Conservation (phyloP, 2,113 vertebrate genomes). For the Percina caprodes region DNA sequence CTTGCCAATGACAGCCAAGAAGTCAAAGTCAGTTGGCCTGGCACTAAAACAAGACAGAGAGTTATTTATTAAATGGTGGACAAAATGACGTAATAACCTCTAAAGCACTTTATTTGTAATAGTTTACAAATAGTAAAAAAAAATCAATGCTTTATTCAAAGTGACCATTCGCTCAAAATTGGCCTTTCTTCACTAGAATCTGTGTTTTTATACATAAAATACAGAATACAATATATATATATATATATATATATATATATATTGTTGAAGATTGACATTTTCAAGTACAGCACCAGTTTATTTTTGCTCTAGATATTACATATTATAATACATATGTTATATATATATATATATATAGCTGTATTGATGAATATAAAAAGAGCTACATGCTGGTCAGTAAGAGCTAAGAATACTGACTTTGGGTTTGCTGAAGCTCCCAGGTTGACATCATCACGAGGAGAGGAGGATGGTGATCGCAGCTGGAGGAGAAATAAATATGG, state of each 20-base stretch:
- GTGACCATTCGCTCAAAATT: neutral
- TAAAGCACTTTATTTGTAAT: slow-evolving; percentile 4
- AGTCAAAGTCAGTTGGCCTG: slow-evolving; percentile 85
- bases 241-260: neutral
- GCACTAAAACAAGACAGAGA: slow-evolving; percentile 73
- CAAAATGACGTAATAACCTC: neutral
- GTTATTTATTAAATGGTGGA: slow-evolving; percentile 23
- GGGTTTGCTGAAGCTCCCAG: slow-evolving; percentile 97
- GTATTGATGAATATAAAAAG: neutral
- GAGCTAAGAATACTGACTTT: slow-evolving; percentile 88
- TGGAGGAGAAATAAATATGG: slow-evolving; percentile 54
- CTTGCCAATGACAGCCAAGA: slow-evolving; percentile 84
- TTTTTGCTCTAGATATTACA: neutral
- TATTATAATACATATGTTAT: too few relatives aligned
- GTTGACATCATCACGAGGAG: slow-evolving; percentile 88
- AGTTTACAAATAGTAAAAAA: slow-evolving; percentile 1
- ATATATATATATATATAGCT: too few relatives aligned
- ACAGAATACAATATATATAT: neutral
- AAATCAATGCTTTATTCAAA: neutral
- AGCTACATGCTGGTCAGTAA: neutral
- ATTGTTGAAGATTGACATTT: neutral
- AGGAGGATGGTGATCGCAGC: slow-evolving; percentile 75
- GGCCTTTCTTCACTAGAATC: too few relatives aligned
- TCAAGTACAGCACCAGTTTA: neutral
- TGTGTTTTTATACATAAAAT: neutral